phyloP scores from a whole-genome alignment of 2,113 vertebrate genomes.

The Trichomycterus rosablanca region DNA sequence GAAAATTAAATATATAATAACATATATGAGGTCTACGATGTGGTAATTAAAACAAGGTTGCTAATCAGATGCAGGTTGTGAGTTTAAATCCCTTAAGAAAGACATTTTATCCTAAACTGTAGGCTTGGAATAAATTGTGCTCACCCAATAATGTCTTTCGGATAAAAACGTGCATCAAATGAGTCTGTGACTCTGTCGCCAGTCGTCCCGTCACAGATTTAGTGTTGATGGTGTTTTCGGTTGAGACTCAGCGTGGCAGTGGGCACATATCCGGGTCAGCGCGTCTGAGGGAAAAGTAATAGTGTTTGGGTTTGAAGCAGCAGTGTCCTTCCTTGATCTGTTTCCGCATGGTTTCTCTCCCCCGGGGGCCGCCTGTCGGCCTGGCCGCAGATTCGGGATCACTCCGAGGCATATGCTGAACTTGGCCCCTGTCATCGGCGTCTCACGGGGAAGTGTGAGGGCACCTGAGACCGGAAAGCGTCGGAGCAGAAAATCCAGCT shows the following conservation, averaged over 20 bases:
- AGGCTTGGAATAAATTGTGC: no score
- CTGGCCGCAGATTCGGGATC: not conserved
- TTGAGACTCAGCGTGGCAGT: conserved; percentile 2
- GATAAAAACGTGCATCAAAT: no score
- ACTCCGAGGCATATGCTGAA: conserved; percentile 24
- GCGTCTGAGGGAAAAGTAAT: conserved; percentile 36
- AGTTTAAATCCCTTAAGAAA: no score
- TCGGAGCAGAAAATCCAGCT: conserved; percentile 42
- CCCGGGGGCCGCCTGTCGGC: conserved; percentile 16
- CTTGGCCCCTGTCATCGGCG: conserved; percentile 33
- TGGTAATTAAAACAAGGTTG: no score
- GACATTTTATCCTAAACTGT: no score
- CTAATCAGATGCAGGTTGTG: no score
- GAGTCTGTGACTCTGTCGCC: no score
- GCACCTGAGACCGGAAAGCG: conserved; percentile 37
- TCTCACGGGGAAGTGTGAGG: conserved; percentile 32
- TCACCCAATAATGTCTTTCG: no score
- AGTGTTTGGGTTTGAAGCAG: conserved; percentile 25
- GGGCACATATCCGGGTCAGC: conserved; percentile 29
- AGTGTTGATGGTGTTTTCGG: no score
- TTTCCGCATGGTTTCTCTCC: conserved; percentile 30
- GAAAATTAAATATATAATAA: no score
- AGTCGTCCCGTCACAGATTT: no score
- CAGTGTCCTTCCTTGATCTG: conserved; percentile 26
- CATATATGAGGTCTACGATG: no score